Evolutionary conservation across 1,140 invertebrate genomes (phyloP).

Genomic region (Acromyrmex charruanus): DNA sequence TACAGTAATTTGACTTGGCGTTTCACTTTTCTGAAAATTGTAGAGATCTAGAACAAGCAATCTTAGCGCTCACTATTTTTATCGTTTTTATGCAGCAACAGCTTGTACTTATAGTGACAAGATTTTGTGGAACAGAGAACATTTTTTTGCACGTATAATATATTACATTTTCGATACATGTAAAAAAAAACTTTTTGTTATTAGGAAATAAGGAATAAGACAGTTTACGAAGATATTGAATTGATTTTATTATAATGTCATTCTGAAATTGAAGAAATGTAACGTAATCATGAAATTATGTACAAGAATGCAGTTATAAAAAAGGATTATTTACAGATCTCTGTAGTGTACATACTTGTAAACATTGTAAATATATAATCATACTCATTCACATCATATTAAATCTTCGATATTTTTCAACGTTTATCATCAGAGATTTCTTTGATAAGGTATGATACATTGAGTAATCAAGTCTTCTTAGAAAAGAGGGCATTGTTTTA

Average conservation of each 20-base stretch:
- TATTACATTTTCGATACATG: background rate
- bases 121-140: background rate
- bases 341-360: slow-evolving; percentile 29
- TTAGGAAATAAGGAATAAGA: slow-evolving; percentile 30
- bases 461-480: slow-evolving; percentile 43
- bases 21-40: background rate
- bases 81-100: background rate
- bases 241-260: slow-evolving; percentile 24
- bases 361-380: slow-evolving; percentile 30
- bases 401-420: slow-evolving; percentile 15
- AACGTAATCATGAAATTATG: slow-evolving; percentile 9
- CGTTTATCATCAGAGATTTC: background rate
- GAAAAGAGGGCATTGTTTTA: slow-evolving; percentile 66
- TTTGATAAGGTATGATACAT: slow-evolving; percentile 15
- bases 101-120: background rate
- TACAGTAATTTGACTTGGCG: slow-evolving; percentile 43
- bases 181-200: slow-evolving; percentile 4
- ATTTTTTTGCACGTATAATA: slow-evolving; percentile 14
- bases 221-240: slow-evolving; percentile 8
- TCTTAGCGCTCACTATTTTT: background rate
- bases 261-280: background rate
- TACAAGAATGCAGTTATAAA: slow-evolving; percentile 49
- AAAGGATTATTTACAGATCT: slow-evolving; percentile 21
- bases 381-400: slow-evolving; percentile 9
- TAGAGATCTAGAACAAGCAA: background rate